Conservation (phyloP, 1,140 invertebrate species). For the Sinonovacula constricta region DNA sequence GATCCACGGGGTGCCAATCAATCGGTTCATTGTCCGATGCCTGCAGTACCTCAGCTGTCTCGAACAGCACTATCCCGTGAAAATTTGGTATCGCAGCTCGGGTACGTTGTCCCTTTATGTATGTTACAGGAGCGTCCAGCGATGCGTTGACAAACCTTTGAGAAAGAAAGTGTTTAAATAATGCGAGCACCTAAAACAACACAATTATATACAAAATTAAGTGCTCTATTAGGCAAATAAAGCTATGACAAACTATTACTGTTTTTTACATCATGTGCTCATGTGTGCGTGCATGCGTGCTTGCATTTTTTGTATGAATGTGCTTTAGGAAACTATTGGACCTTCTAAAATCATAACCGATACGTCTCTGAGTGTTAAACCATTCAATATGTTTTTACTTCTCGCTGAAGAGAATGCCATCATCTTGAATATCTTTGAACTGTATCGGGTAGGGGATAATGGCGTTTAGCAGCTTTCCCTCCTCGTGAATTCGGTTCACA, state of each 20-base stretch:
- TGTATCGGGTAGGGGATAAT: conserved; percentile 18
- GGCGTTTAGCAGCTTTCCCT: conserved; percentile 8
- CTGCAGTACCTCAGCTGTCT: not conserved
- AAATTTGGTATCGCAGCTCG: conserved; percentile 13
- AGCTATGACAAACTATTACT: not conserved
- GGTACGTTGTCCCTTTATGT: conserved; percentile 14
- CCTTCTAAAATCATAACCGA: not conserved
- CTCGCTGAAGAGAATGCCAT: conserved; percentile 17
- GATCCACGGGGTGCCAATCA: no score
- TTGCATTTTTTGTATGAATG: no score
- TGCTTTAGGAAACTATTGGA: no score
- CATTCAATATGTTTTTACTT: conserved; percentile 8
- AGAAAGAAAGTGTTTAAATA: not conserved
- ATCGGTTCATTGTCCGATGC: no score
- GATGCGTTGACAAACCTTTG: conserved; percentile 20
- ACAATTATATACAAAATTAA: not conserved
- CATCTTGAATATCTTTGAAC: conserved; percentile 1
- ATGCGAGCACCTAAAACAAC: not conserved
- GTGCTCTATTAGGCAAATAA: not conserved
- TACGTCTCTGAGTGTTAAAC: no score
- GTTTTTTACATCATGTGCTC: not conserved
- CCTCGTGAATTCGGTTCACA: conserved; percentile 17
- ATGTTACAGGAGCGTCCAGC: no score
- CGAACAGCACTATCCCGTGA: conserved; percentile 37
- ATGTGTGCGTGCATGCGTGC: not conserved